Evolutionary conservation across 2,888 invertebrate species (phyloP), one percentile per base, ranked within the genome.

Genomic region (Caenorhabditis doughertyi): DNA sequence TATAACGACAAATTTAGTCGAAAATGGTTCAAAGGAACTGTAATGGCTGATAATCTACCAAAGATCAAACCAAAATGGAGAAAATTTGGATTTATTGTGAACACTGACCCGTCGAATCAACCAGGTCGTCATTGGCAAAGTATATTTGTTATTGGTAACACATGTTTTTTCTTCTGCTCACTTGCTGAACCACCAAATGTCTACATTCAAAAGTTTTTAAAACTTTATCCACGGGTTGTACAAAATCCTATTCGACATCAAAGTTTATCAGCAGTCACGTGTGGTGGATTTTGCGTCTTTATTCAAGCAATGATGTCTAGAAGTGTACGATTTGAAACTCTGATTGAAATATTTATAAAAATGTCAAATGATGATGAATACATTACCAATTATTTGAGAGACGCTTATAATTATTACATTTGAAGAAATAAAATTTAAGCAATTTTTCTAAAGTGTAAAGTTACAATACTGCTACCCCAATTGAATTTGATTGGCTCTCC

Each of bases 221-320:
- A 21, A 2, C 21, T 27, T 16, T 67, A 29, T 29, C 35, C 21
- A 11, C 21, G 67, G 1, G 39, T 67, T 16, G 21, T 21, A 4
- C 35, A 23, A 23, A 67, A 67, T n/a, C 25, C 23, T 2, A 25
- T 23, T 7, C 18, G 32, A 35, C 67, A 67, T 23, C 67, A 67
- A 18, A 51, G 39, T 13, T 21, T 32, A 11, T 13, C 51, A 8
- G 29, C 51, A 16, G 21, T 51, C 13, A 67, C 67, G 1, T 67
- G 67, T 67, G 67, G 67, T 2, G 67, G 67, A 3, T 67, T 53
- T 32, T 51, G 51, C n/a, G 25, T 67, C 5, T 67, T 67, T n/a
- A 53, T 67, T 3, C 67, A 67, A 53, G 67, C 67, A 13, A 67
- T 67, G 67, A 25, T 51, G 35, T 21, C 67, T 1, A 18, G 67